Percentiles rank a stretch among this genome's conserved stretches.
Conservation (phyloP, 1,140 invertebrate genomes). For the Aphelenchoides besseyi region DNA sequence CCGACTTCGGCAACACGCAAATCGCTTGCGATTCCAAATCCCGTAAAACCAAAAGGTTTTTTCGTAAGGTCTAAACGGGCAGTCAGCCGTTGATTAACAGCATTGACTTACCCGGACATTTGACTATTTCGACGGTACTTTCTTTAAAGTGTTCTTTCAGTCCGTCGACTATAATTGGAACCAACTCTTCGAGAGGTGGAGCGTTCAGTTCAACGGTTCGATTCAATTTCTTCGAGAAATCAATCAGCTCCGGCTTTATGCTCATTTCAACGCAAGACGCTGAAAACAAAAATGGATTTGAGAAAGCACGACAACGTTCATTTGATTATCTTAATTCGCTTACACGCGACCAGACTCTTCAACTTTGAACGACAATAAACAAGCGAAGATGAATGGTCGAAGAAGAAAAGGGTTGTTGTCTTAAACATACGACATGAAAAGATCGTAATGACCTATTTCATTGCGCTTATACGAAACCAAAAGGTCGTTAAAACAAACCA, state of each 20-base stretch:
- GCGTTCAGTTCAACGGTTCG: neutral
- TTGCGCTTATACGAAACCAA: too few relatives aligned
- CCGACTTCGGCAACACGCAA: constrained; percentile 14
- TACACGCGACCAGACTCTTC: too few relatives aligned
- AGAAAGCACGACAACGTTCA: neutral
- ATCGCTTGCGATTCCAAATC: constrained; percentile 3
- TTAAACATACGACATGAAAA: too few relatives aligned
- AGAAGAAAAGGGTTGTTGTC: too few relatives aligned
- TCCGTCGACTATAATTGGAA: neutral
- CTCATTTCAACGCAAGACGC: neutral
- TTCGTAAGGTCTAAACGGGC: constrained; percentile 1
- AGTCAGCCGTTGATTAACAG: neutral
- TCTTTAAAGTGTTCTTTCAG: constrained; percentile 9
- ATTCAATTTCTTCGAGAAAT: neutral
- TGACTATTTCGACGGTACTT: constrained; percentile 5
- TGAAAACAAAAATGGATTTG: neutral
- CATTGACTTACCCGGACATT: constrained; percentile 1
- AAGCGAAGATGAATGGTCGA: too few relatives aligned
- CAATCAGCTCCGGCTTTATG: neutral
- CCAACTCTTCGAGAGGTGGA: constrained; percentile 10
- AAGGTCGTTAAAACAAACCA: too few relatives aligned
- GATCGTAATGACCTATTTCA: too few relatives aligned
- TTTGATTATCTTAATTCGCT: too few relatives aligned
- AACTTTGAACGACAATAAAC: too few relatives aligned
- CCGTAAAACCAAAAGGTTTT: constrained; percentile 5